phyloP scores from a whole-genome alignment of 2,888 invertebrate species.

The Andrena hattorfiana region DNA sequence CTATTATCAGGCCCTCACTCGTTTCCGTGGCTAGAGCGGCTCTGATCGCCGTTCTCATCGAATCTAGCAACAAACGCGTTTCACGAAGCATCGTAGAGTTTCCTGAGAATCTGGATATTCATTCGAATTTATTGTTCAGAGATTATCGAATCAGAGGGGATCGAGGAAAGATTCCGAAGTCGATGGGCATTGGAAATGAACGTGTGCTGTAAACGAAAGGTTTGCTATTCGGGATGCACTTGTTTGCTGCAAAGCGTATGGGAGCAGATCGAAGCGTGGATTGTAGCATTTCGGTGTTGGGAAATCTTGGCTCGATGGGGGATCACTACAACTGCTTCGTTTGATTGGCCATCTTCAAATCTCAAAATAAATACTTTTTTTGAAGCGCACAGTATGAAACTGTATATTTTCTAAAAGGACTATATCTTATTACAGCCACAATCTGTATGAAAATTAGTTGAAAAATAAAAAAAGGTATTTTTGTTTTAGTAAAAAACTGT shows the following conservation, averaged over 20 bases:
- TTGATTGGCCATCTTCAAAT: not conserved
- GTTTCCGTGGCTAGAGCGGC: slow-evolving; percentile 22
- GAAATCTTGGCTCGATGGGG: slow-evolving; percentile 11
- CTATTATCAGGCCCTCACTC: slow-evolving; percentile 45
- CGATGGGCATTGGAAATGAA: not conserved
- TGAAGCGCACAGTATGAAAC: too few relatives aligned
- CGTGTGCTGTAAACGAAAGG: not conserved
- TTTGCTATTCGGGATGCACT: not conserved
- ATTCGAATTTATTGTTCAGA: slow-evolving; percentile 2
- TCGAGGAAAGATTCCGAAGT: not conserved
- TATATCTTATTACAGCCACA: too few relatives aligned
- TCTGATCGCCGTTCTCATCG: slow-evolving; percentile 2
- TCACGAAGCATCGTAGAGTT: slow-evolving; percentile 19
- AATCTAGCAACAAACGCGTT: slow-evolving; percentile 27
- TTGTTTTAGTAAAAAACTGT: too few relatives aligned
- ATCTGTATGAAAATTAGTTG: too few relatives aligned
- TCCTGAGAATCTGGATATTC: too few relatives aligned
- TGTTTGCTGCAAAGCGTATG: not conserved
- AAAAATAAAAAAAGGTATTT: too few relatives aligned
- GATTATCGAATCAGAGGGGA: not conserved
- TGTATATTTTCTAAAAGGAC: too few relatives aligned
- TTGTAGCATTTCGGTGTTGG: slow-evolving; percentile 7
- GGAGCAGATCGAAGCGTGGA: slow-evolving; percentile 20
- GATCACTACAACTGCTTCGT: slow-evolving; percentile 12
- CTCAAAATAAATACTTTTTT: too few relatives aligned